These are phyloP conservation scores for Oreonectes daqikongensis DNA, from an alignment of 2,797 vertebrate species.

Conservation along the genomic window DNA sequence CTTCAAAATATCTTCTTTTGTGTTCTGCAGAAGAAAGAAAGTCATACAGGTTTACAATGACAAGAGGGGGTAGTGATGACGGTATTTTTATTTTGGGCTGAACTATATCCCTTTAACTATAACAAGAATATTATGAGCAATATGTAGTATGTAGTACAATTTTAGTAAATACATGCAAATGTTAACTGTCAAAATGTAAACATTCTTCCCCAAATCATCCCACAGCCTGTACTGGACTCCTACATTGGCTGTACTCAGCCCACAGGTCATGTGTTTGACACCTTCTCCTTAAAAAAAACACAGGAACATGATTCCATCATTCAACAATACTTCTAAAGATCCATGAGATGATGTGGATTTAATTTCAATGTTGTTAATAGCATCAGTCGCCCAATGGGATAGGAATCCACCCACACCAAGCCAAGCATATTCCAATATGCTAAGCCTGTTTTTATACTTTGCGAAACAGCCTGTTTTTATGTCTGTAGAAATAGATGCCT, in stretches of 20 bases:
- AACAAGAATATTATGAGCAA: background rate
- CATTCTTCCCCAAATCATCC: background rate
- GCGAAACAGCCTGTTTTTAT: slow-evolving; percentile 22
- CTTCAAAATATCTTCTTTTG: too few relatives aligned
- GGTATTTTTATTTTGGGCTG: too few relatives aligned
- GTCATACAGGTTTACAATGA: too few relatives aligned
- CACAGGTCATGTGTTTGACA: background rate
- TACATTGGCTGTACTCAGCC: background rate
- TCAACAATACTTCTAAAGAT: slow-evolving; percentile 1
- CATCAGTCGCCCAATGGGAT: slow-evolving; percentile 40
- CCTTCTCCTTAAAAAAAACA: slow-evolving; percentile 2
- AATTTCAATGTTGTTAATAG: slow-evolving; percentile 34
- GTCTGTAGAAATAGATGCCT: slow-evolving; percentile 41
- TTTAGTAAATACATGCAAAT: background rate
- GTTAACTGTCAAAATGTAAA: background rate
- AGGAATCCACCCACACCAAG: slow-evolving; percentile 34
- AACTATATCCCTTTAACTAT: too few relatives aligned
- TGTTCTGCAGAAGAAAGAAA: too few relatives aligned
- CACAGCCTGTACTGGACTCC: background rate
- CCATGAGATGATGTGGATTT: slow-evolving; percentile 17
- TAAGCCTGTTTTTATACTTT: slow-evolving; percentile 40
- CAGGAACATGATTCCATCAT: background rate
- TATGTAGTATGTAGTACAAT: background rate
- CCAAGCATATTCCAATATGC: slow-evolving; percentile 35
- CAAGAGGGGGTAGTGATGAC: too few relatives aligned